phyloP scores from a whole-genome alignment of 2,113 vertebrate genomes.

The Elephas maximus region DNA sequence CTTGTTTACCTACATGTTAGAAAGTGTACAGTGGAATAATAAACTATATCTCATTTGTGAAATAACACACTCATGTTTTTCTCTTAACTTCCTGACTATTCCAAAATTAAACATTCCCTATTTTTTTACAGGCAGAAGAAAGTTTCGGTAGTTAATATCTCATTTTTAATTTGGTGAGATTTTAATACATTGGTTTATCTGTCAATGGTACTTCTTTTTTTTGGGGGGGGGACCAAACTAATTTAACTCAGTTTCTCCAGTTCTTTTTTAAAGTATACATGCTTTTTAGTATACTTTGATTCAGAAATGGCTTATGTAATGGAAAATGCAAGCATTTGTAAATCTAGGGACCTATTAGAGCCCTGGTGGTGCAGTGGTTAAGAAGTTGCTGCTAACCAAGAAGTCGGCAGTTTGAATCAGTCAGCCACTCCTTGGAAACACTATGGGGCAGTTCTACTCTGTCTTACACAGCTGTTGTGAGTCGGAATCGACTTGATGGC shows the following conservation, averaged over 20 bases:
- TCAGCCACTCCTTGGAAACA: no score
- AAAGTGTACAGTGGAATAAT: slow-evolving; percentile 51
- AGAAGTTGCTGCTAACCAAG: no score
- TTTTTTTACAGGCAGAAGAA: not conserved
- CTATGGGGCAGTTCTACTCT: no score
- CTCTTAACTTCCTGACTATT: slow-evolving; percentile 27
- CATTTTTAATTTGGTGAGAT: slow-evolving; percentile 66
- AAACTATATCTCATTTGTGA: slow-evolving; percentile 70
- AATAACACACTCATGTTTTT: slow-evolving; percentile 63
- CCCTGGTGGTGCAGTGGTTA: no score
- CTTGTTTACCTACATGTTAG: slow-evolving; percentile 40
- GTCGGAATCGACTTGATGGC: no score
- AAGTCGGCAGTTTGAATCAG: no score
- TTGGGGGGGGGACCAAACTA: not conserved
- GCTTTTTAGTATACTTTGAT: slow-evolving; percentile 54
- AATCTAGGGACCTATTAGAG: slow-evolving; percentile 15
- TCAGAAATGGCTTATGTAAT: slow-evolving; percentile 60
- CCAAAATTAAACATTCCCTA: slow-evolving; percentile 1
- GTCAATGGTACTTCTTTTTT: not conserved
- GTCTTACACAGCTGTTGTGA: no score
- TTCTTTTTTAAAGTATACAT: slow-evolving; percentile 44
- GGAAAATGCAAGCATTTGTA: slow-evolving; percentile 76
- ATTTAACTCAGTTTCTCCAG: slow-evolving; percentile 49
- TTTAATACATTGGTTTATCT: slow-evolving; percentile 42
- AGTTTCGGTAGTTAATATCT: not conserved